These are phyloP conservation scores for Zeus faber DNA, from an alignment of 2,113 vertebrate genomes.

Conservation along the genomic window DNA sequence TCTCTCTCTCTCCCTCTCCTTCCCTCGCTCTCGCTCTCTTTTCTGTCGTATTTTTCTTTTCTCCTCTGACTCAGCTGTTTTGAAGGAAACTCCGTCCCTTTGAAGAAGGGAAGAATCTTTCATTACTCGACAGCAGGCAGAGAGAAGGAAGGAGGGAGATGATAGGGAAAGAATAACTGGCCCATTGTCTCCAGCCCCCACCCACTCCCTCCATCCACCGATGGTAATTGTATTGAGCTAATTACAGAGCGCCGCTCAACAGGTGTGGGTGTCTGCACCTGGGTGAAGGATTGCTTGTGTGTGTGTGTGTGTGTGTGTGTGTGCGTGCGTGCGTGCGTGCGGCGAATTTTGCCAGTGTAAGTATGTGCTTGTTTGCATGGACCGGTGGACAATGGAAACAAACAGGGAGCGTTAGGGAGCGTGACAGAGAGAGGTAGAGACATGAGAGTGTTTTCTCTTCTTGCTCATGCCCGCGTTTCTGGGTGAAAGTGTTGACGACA, in stretches of 20 bases:
- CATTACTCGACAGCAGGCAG: constrained; percentile 74
- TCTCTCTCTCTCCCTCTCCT: constrained; percentile 57
- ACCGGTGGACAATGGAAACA: not conserved
- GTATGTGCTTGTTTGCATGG: not conserved
- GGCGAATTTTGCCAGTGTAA: not conserved
- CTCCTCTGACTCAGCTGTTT: constrained; percentile 79
- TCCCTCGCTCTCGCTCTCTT: constrained; percentile 66
- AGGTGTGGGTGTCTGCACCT: constrained; percentile 76
- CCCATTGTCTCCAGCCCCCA: constrained; percentile 68
- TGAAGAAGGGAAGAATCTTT: constrained; percentile 80
- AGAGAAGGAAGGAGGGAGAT: constrained; percentile 59
- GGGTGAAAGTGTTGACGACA: constrained; percentile 14
- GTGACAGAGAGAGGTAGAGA: not conserved
- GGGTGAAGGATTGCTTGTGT: constrained; percentile 38
- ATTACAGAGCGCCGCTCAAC: constrained; percentile 77
- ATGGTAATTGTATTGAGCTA: constrained; percentile 61
- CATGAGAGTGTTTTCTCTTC: not conserved
- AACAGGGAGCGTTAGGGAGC: too few species aligned
- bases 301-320: constrained; percentile 23
- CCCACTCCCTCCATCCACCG: constrained; percentile 38
- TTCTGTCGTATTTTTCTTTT: constrained; percentile 34
- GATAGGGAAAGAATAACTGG: constrained; percentile 73
- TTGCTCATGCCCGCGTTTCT: not conserved
- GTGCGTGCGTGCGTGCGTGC: constrained; percentile 54
- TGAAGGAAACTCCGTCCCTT: constrained; percentile 75